These are phyloP conservation scores for Cathartes aura DNA, from an alignment of 2,113 vertebrate species.

Conservation along the genomic window DNA sequence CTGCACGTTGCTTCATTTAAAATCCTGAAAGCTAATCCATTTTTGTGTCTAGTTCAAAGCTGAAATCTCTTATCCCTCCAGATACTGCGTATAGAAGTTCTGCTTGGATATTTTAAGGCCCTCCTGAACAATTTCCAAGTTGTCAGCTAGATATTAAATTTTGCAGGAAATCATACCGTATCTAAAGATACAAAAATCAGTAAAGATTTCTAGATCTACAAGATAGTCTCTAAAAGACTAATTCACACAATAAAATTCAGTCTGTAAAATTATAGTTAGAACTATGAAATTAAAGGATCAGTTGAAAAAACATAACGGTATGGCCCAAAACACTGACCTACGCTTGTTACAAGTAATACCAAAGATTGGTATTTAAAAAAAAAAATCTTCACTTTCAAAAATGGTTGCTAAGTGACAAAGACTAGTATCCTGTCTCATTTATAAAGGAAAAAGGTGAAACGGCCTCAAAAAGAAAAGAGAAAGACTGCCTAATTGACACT, in stretches of 20 bases:
- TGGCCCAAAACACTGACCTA: not conserved
- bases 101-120: not conserved
- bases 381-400: not conserved
- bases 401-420: not conserved
- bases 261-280: not conserved
- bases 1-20: constrained; percentile 21
- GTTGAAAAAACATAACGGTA: not conserved
- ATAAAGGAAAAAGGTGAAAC: not conserved
- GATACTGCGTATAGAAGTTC: not conserved
- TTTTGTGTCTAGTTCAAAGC: not conserved
- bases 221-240: not conserved
- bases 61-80: not conserved
- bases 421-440: not conserved
- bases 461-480: not conserved
- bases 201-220: not conserved
- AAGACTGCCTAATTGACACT: not conserved
- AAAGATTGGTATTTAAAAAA: not conserved
- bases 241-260: not conserved
- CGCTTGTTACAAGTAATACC: not conserved
- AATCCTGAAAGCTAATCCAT: constrained; percentile 28
- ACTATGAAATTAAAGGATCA: not conserved
- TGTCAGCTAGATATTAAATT: not conserved
- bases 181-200: not conserved
- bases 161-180: not conserved
- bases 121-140: not conserved